Conservation (phyloP, 2,113 vertebrate genomes). For the Lipotes vexillifer region DNA sequence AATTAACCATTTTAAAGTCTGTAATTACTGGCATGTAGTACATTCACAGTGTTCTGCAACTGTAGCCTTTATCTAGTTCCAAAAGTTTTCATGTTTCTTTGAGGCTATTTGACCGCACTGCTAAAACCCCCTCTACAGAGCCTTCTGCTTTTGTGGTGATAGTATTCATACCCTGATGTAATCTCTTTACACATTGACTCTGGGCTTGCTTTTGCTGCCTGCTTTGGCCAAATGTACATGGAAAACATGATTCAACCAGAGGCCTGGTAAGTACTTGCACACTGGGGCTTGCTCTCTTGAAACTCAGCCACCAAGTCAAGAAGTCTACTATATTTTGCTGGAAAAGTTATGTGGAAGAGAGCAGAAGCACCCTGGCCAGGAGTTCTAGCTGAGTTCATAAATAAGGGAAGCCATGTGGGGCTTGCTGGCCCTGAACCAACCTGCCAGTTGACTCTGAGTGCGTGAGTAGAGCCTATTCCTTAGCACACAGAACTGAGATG, state of each 20-base stretch:
- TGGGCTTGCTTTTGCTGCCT: not conserved
- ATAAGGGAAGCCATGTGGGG: not conserved
- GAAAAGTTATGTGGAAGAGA: not conserved
- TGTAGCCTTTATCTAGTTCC: not conserved
- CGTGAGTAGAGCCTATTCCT: not conserved
- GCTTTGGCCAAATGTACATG: not conserved
- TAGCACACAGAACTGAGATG: not conserved
- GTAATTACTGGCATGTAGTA: not conserved
- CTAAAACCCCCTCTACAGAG: not conserved
- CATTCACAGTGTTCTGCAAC: not conserved
- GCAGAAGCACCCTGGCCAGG: not conserved
- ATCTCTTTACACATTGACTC: not conserved
- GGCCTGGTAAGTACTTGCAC: not conserved
- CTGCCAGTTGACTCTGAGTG: too few relatives aligned
- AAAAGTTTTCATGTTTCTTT: not conserved
- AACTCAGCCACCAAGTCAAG: not conserved
- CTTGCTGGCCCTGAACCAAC: not conserved
- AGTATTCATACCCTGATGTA: not conserved
- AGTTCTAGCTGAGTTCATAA: not conserved
- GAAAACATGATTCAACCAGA: not conserved
- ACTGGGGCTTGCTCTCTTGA: not conserved
- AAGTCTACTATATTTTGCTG: not conserved
- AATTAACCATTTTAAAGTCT: not conserved
- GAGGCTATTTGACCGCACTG: not conserved
- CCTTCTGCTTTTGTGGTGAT: not conserved